These are phyloP conservation scores for Phenganax subtilis DNA, from an alignment of 92 coral and sea anemone genomes.

Conservation along the genomic window DNA sequence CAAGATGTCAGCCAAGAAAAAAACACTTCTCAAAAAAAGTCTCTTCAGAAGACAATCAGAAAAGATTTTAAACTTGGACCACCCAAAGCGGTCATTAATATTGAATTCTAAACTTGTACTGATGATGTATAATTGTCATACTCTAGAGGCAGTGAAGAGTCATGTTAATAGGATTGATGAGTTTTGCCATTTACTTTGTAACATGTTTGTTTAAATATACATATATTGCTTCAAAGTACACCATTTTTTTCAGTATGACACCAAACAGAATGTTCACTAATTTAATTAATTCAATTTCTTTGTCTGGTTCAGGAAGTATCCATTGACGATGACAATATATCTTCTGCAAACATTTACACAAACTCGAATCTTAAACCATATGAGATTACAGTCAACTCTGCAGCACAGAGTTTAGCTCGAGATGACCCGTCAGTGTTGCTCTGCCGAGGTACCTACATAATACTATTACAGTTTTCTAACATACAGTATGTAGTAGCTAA, in stretches of 20 bases:
- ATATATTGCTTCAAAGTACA: neutral
- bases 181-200: neutral
- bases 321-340: neutral
- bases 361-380: conserved; percentile 30
- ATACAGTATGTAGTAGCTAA: neutral
- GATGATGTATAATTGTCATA: neutral
- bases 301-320: neutral
- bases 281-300: neutral
- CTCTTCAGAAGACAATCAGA: conserved; percentile 1
- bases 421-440: conserved; percentile 36
- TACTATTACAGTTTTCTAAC: neutral
- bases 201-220: neutral
- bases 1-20: neutral
- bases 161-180: neutral
- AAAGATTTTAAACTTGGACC: conserved; percentile 36
- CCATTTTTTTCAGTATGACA: neutral
- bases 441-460: conserved; percentile 31
- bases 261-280: neutral
- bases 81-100: conserved; percentile 16
- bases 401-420: conserved; percentile 41
- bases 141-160: neutral
- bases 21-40: neutral
- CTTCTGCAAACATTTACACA: conserved; percentile 27
- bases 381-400: conserved; percentile 40
- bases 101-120: neutral